Percentiles rank a stretch among this genome's conserved stretches.
These are phyloP conservation scores for Nomada fabriciana DNA, from an alignment of 2,888 invertebrate species.

Conservation along the genomic window DNA sequence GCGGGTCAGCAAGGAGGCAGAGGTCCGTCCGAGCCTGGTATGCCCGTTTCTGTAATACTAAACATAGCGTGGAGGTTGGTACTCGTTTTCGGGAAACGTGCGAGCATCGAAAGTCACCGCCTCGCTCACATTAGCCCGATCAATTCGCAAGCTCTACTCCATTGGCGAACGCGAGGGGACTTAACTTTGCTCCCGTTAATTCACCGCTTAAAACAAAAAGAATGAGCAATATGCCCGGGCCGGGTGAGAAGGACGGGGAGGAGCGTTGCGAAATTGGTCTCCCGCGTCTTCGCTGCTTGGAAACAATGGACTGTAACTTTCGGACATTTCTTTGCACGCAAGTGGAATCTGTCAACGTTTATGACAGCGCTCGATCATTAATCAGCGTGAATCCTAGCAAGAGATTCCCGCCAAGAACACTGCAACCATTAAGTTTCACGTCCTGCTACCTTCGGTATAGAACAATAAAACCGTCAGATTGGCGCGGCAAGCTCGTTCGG, in stretches of 20 bases:
- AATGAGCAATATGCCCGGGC: too few species aligned
- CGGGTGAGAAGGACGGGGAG: not conserved
- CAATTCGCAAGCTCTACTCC: not conserved
- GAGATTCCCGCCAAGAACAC: constrained; percentile 53
- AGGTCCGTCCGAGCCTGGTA: constrained; percentile 37
- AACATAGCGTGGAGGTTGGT: constrained; percentile 55
- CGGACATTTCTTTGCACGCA: constrained; percentile 17
- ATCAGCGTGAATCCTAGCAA: constrained; percentile 40
- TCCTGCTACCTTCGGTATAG: constrained; percentile 32
- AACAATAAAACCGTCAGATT: constrained; percentile 57
- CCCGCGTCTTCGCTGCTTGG: not conserved
- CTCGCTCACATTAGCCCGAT: not conserved
- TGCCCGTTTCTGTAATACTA: constrained; percentile 58
- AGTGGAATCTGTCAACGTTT: constrained; percentile 57
- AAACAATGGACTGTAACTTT: not conserved
- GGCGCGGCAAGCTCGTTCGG: constrained; percentile 36
- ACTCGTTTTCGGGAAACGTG: constrained; percentile 49
- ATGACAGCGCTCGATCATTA: constrained; percentile 49
- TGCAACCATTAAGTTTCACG: constrained; percentile 48
- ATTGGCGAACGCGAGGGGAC: too few species aligned
- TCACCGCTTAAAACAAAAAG: not conserved
- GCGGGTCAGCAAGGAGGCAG: constrained; percentile 52
- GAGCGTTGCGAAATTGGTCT: not conserved
- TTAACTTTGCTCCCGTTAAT: not conserved
- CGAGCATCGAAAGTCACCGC: not conserved